phyloP scores from a whole-genome alignment of 2,888 invertebrate species.

The Phlogophora meticulosa region DNA sequence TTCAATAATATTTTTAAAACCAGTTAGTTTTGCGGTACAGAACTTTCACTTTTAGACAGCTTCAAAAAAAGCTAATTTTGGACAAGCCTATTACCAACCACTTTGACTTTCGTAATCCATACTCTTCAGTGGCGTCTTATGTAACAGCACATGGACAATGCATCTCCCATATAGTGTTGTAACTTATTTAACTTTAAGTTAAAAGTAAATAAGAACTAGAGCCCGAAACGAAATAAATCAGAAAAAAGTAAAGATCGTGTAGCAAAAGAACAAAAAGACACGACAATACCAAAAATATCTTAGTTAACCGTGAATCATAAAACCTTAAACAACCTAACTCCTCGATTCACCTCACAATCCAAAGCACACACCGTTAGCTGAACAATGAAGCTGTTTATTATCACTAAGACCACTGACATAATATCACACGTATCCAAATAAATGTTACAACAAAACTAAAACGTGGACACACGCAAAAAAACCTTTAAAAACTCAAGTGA shows the following conservation, averaged over 20 bases:
- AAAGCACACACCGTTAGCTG: slow-evolving; percentile 73
- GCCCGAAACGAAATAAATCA: neutral
- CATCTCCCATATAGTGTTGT: too few species aligned
- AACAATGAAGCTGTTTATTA: slow-evolving; percentile 82
- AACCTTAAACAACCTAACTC: slow-evolving; percentile 19
- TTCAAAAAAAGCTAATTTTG: neutral
- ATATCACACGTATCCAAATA: slow-evolving; percentile 84
- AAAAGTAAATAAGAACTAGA: too few species aligned
- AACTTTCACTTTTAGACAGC: slow-evolving; percentile 7
- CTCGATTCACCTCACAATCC: slow-evolving; percentile 33
- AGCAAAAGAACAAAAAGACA: neutral
- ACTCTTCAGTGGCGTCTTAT: too few species aligned
- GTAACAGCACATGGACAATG: too few species aligned
- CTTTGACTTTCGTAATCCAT: neutral
- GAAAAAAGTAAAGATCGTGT: neutral
- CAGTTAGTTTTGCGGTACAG: neutral
- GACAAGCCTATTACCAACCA: neutral
- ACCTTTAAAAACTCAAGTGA: slow-evolving; percentile 78
- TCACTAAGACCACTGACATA: slow-evolving; percentile 83
- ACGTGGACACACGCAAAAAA: slow-evolving; percentile 72
- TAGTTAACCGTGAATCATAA: slow-evolving; percentile 12
- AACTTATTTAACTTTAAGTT: too few species aligned
- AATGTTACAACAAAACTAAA: slow-evolving; percentile 78
- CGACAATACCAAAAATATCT: neutral
- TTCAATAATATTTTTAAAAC: neutral